Evolutionary conservation across 92 coral and sea anemone species (phyloP).

Genomic region (Porites lobata): DNA sequence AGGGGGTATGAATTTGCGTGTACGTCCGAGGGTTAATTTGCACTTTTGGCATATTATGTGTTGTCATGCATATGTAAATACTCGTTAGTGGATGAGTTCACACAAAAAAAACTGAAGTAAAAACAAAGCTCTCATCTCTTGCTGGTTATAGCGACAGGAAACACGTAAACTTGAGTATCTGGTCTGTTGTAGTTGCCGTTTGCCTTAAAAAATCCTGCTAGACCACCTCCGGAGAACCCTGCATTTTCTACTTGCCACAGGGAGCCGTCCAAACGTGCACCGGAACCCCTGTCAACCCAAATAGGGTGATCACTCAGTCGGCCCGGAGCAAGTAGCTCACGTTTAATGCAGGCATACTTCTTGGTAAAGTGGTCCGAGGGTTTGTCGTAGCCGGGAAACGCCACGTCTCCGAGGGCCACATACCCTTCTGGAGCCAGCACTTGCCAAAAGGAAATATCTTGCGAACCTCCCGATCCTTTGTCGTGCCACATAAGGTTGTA

Average conservation of each 20-base stretch:
- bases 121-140: too few relatives aligned
- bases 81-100: too few relatives aligned
- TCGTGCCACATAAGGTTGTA: constrained; percentile 36
- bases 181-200: constrained; percentile 12
- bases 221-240: neutral
- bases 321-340: constrained; percentile 8
- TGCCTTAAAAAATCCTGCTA: constrained; percentile 37
- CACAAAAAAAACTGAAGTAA: too few relatives aligned
- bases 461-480: constrained; percentile 14
- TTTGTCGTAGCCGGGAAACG: neutral
- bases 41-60: too few relatives aligned
- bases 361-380: constrained; percentile 20
- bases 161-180: neutral
- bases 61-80: too few relatives aligned
- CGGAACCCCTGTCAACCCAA: constrained; percentile 43
- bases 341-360: constrained; percentile 48
- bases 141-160: neutral
- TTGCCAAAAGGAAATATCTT: constrained; percentile 44
- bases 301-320: neutral
- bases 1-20: too few relatives aligned
- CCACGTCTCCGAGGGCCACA: constrained; percentile 46
- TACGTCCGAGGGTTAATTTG: too few relatives aligned
- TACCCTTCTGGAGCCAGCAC: constrained; percentile 29
- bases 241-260: constrained; percentile 32
- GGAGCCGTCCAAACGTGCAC: constrained; percentile 9